These are phyloP conservation scores for Tipula confusa DNA, from an alignment of 2,888 invertebrate species.

Conservation along the genomic window DNA sequence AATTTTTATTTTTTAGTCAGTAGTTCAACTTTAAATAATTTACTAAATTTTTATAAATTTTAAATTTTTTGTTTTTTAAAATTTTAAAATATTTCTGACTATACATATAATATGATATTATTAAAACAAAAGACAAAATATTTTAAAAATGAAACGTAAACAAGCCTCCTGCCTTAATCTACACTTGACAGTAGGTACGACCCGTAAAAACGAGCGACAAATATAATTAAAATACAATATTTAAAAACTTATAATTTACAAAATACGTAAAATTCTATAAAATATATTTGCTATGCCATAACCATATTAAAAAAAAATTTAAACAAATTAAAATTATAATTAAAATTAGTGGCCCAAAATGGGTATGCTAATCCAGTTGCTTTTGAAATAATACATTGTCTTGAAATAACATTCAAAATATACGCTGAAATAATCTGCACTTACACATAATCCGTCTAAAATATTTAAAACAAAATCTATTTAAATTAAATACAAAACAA, in stretches of 20 bases:
- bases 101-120: background rate
- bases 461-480: background rate
- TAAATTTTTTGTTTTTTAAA: background rate
- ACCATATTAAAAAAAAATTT: no score
- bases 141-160: background rate
- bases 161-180: constrained; percentile 12
- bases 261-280: constrained; percentile 4
- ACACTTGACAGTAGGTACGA: constrained; percentile 8
- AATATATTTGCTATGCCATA: background rate
- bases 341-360: background rate
- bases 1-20: background rate
- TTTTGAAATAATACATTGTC: background rate
- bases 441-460: constrained; percentile 25
- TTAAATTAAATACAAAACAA: background rate
- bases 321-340: background rate
- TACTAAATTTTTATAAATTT: no score
- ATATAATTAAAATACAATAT: background rate
- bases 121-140: background rate
- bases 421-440: constrained; percentile 9
- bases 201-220: background rate
- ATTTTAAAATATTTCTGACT: background rate
- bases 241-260: background rate
- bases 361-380: background rate
- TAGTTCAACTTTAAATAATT: background rate
- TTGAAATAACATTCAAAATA: background rate